Evolutionary conservation across 2,797 vertebrate genomes (phyloP).

Genomic region (Silurus lanzhouensis): DNA sequence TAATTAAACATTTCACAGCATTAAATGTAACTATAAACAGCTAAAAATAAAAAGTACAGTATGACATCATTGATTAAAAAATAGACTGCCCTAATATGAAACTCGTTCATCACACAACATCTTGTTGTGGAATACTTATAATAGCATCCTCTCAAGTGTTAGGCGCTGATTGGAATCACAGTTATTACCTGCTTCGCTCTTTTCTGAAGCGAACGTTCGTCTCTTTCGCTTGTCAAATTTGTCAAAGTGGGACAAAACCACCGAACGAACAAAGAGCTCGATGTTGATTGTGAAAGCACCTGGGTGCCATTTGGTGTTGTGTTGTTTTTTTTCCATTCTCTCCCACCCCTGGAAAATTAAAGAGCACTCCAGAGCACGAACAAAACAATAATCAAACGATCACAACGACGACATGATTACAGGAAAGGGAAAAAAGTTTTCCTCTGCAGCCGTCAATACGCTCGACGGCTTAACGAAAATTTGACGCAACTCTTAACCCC

Average conservation of each 20-base stretch:
- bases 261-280: background rate
- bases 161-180: background rate
- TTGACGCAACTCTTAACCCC: background rate
- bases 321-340: background rate
- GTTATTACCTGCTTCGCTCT: background rate
- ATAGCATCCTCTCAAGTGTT: background rate
- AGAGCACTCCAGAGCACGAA: slow-evolving; percentile 12
- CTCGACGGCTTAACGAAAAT: background rate
- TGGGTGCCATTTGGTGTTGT: slow-evolving; percentile 6
- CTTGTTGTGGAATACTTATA: background rate
- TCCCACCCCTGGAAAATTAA: background rate
- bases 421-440: slow-evolving; percentile 7
- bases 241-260: background rate
- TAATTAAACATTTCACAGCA: background rate
- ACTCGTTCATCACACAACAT: background rate
- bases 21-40: background rate
- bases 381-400: slow-evolving; percentile 34
- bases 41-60: background rate
- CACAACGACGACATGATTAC: slow-evolving; percentile 11
- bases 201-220: background rate
- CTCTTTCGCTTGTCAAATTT: background rate
- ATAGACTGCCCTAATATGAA: background rate
- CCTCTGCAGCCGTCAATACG: background rate
- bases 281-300: slow-evolving; percentile 32
- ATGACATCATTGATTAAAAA: background rate